Percentiles rank a stretch among this genome's conserved stretches.
Conservation (phyloP, 2,888 invertebrate species). For the Sesamia inferens region DNA sequence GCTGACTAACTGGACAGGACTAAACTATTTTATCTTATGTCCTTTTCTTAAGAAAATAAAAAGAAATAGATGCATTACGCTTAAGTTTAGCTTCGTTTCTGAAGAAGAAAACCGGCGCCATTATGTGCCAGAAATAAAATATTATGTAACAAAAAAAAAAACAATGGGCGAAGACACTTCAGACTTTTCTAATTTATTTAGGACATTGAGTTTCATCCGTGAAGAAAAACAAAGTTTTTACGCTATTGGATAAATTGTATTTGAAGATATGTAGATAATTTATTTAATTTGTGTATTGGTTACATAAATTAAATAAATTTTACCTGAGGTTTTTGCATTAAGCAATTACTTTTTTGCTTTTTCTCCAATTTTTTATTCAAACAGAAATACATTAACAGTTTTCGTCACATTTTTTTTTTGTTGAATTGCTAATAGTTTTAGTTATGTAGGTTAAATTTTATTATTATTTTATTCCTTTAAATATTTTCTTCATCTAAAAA, state of each 20-base stretch:
- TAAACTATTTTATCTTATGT: too few relatives aligned
- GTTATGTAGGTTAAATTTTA: not conserved
- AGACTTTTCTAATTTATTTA: conserved; percentile 14
- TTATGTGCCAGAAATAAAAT: not conserved
- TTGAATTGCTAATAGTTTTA: not conserved
- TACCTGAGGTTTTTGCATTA: not conserved
- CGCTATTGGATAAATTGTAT: not conserved
- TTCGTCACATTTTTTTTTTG: not conserved
- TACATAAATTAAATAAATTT: too few relatives aligned
- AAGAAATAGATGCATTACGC: too few relatives aligned
- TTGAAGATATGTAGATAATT: not conserved
- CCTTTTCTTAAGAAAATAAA: too few relatives aligned
- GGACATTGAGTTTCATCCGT: conserved; percentile 12
- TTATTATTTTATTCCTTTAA: too few relatives aligned
- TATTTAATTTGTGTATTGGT: not conserved
- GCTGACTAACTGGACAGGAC: too few relatives aligned
- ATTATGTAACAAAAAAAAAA: not conserved
- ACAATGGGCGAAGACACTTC: not conserved
- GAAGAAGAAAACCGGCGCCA: too few relatives aligned
- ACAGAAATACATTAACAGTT: not conserved
- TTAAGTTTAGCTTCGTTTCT: too few relatives aligned
- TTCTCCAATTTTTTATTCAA: not conserved
- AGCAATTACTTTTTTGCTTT: not conserved
- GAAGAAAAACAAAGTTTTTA: conserved; percentile 8
- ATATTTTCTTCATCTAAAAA: too few relatives aligned